These are phyloP conservation scores for Protonibea diacanthus DNA, from an alignment of 2,797 vertebrate genomes.

Conservation along the genomic window DNA sequence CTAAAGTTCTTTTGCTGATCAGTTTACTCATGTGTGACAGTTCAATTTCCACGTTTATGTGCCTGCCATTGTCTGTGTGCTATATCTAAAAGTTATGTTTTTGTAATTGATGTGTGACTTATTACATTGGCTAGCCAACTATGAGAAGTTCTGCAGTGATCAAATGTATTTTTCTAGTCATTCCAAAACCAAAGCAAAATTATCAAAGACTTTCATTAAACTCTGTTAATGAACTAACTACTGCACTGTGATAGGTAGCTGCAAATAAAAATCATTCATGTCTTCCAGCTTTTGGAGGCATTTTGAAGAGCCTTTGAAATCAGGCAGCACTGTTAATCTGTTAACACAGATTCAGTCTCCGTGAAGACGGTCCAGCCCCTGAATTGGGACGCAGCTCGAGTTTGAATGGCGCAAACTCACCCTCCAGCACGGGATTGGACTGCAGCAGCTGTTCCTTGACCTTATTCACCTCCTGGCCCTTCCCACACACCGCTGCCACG, in stretches of 20 bases:
- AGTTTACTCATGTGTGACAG: constrained; percentile 1
- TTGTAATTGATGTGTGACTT: not conserved
- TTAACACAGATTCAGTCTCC: not conserved
- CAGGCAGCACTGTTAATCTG: not conserved
- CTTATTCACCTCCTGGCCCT: constrained; percentile 98
- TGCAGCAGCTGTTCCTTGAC: constrained; percentile 99
- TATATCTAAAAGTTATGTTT: not conserved
- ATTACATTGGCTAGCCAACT: not conserved
- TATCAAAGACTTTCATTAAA: not conserved
- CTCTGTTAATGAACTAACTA: not conserved
- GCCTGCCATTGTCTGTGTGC: not conserved
- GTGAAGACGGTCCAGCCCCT: constrained; percentile 19
- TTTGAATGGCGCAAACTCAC: constrained; percentile 82
- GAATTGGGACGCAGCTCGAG: constrained; percentile 1
- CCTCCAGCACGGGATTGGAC: constrained; percentile 98
- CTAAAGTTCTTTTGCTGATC: constrained; percentile 10
- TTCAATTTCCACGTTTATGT: not conserved
- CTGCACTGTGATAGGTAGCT: not conserved
- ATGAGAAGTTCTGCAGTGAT: not conserved
- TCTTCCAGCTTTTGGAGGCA: not conserved
- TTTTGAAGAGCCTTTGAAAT: not conserved
- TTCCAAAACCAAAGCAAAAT: not conserved
- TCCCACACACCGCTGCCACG: constrained; percentile 98
- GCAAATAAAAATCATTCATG: not conserved
- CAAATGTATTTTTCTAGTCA: not conserved